Conservation (phyloP, 2,797 vertebrate species). For the Silurus aristotelis region DNA sequence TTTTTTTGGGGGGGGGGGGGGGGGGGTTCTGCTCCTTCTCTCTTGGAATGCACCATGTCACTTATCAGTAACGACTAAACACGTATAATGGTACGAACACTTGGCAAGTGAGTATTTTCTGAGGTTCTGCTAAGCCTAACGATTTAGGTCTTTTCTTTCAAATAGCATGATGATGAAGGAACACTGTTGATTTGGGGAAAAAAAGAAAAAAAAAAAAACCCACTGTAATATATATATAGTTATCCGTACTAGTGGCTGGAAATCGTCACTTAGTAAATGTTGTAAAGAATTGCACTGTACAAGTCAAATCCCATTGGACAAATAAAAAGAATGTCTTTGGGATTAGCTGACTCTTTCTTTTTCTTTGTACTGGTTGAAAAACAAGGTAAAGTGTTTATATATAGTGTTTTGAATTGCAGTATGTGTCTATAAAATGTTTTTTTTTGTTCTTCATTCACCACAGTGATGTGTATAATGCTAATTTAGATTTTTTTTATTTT, state of each 20-base stretch:
- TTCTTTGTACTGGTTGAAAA: no score
- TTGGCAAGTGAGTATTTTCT: slow-evolving; percentile 33
- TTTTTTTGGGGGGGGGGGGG: no score
- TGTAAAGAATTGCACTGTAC: slow-evolving; percentile 84
- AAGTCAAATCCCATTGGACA: slow-evolving; percentile 78
- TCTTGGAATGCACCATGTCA: slow-evolving; percentile 68
- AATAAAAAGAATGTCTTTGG: slow-evolving; percentile 72
- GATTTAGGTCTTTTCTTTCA: slow-evolving; percentile 58
- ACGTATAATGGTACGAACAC: slow-evolving; percentile 66
- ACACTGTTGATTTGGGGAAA: slow-evolving; percentile 54
- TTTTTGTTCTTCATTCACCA: not conserved
- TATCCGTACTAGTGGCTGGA: slow-evolving; percentile 76
- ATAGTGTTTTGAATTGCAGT: not conserved
- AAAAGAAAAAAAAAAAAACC: slow-evolving; percentile 55
- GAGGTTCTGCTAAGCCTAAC: slow-evolving; percentile 59
- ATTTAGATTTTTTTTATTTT: no score
- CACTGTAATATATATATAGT: slow-evolving; percentile 73
- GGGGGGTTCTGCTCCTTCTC: slow-evolving; percentile 65
- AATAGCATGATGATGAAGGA: slow-evolving; percentile 68
- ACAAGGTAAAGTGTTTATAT: not conserved
- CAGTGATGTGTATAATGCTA: not conserved
- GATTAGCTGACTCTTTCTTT: slow-evolving; percentile 54
- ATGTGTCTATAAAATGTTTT: not conserved
- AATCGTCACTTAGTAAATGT: slow-evolving; percentile 77
- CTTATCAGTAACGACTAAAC: slow-evolving; percentile 67